Evolutionary conservation across 2,113 vertebrate species (phyloP), one percentile per base, ranked within the genome.

Genomic region (Lamprotornis superbus): DNA sequence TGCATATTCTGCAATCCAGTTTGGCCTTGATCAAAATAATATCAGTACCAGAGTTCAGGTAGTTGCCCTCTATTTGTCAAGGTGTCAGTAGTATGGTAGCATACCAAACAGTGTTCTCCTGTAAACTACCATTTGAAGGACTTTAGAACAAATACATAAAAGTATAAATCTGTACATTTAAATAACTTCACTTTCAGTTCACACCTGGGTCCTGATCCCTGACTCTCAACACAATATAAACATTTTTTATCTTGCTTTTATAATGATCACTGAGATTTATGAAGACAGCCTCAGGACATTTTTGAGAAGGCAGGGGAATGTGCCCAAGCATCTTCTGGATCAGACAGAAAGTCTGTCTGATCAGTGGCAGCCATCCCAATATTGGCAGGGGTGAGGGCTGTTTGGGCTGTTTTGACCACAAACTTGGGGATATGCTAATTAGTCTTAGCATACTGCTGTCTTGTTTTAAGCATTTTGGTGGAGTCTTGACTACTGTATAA

Each of bases 331-430:
- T 16, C 16, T 40, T 59, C 23, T 74, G 24, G 15, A 33, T 55
- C 35, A 46, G 22, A 16, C 3, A 60, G 35, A 49, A 59, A 6
- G 25, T 7, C 15, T 69, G 7, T 42, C 12, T 18, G 5, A 47
- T 17, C n/a, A 35, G 9, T 27, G 25, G 21, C 33, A 37, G 18
- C 40, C 16, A 23, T 15, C 5, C 1, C 10, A n/a, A 3, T 37
- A 4, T 21, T 46, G 3, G 35, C 0, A n/a, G 46, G 5, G 4
- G 5, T 50, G 1, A 16, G 25, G 4, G 7, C 3, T 60, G 5
- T 27, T 59, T 2, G 3, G 12, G 25, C 13, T 89, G 22, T 44
- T 68, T 53, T 1, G 0, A 31, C 11, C 5, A 19, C 19, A 39
- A 27, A 40, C 20, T 25, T 59, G 15, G 11, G 5, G 3, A 39